Evolutionary conservation across 2,113 vertebrate genomes (phyloP), one percentile per base, ranked within the genome.

Genomic region (Zosterops japonicus): DNA sequence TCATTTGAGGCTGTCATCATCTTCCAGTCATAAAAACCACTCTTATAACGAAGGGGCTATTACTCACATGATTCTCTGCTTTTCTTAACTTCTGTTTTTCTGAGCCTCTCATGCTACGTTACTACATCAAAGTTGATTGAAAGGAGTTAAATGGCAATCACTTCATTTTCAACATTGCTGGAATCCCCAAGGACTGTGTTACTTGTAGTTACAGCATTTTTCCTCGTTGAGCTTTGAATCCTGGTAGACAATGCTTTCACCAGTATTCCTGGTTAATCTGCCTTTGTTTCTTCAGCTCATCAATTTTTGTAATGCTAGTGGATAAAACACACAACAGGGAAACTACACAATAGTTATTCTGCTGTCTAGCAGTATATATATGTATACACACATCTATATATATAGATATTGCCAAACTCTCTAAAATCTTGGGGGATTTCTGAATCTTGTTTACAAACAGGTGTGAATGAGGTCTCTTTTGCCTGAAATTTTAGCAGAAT

Each of bases 121-220:
- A 91, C 91, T 93, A 86, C 88, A 68, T 91, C 52, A 93, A 77
- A 88, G 44, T 75, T 94, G 92, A 96, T 96, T 94, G 96, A 96
- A 96, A 92, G 79, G 64, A 94, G 75, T 96, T 94, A 95, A 96
- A 77, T 46, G 82, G 74, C 79, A 96, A 94, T 72, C 79, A 64
- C 93, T 86, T 76, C 65, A 83, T 91, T 97, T 96, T 96, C 94
- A 97, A 75, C 13, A 2, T 68, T 71, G 85, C 23, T 61, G 70
- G 74, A 76, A 89, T 95, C 96, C 95, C 95, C 12, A 8, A 96
- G 77, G 94, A 82, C n/a, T 75, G 21, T 85, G 89, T 92, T 91
- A 83, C 90, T 92, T 89, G 85, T 89, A 95, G 92, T 95, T 97
- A 89, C 82, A 94, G 85, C 79, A 91, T 95, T 87, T 94, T 96